A percentile compares a stretch with the other conserved stretches of the same genome.
Evolutionary conservation across 2,797 vertebrate genomes (phyloP).

Genomic region (Chiloscyllium punctatum): DNA sequence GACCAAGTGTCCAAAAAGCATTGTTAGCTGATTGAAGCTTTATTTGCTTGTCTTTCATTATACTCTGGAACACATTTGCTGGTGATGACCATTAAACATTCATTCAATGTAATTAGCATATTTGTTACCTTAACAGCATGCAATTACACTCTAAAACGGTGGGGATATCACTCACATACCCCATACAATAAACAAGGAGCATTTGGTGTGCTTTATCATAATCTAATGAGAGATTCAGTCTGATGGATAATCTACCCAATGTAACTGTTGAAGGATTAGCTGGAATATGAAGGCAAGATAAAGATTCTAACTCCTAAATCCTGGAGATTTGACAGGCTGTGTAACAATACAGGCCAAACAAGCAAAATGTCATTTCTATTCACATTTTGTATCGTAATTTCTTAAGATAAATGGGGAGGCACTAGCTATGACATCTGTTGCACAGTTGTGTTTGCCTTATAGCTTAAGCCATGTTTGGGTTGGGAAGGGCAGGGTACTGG

Average conservation of each 20-base stretch:
- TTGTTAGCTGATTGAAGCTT: not conserved
- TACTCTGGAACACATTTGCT: not conserved
- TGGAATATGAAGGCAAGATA: not conserved
- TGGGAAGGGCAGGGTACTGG: not conserved
- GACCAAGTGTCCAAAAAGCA: not conserved
- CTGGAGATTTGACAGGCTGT: not conserved
- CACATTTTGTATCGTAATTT: not conserved
- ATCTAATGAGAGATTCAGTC: not conserved
- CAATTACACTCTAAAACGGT: not conserved
- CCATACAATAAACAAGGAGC: not conserved
- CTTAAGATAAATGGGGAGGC: not conserved
- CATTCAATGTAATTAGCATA: not conserved
- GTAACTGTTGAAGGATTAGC: not conserved
- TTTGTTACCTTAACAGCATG: not conserved
- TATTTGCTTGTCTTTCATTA: not conserved
- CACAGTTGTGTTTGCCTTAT: not conserved
- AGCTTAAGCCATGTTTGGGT: not conserved
- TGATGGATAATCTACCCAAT: not conserved
- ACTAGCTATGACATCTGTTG: not conserved
- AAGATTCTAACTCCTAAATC: conserved; percentile 2
- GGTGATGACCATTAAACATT: not conserved
- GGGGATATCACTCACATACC: not conserved
- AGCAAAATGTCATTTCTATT: not conserved
- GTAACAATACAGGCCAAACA: not conserved
- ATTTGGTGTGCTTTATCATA: not conserved